phyloP scores from a whole-genome alignment of 2,113 vertebrate species.

The Toxotes chatareus region DNA sequence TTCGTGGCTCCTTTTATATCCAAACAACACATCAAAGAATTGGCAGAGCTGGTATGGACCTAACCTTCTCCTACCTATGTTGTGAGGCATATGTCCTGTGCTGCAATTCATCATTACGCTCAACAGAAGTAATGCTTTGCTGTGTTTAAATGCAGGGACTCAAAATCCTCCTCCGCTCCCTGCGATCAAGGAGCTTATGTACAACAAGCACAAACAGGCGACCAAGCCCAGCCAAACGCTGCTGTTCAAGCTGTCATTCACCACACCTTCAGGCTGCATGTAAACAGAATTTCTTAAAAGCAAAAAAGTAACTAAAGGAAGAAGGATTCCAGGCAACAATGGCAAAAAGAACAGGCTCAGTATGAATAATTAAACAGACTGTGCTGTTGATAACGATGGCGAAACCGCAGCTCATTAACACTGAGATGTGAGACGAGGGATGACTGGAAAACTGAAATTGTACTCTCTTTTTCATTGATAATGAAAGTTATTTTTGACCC shows the following conservation, averaged over 20 bases:
- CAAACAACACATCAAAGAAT: constrained; percentile 43
- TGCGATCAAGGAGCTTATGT: constrained; percentile 19
- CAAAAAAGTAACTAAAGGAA: not conserved
- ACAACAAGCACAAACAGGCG: not conserved
- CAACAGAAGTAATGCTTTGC: not conserved
- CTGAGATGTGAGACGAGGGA: constrained; percentile 49
- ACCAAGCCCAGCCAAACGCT: constrained; percentile 7
- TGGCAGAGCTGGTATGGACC: constrained; percentile 17
- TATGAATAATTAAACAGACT: constrained; percentile 76
- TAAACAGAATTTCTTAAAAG: constrained; percentile 32
- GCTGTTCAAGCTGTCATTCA: constrained; percentile 25
- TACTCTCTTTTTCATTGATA: constrained; percentile 21
- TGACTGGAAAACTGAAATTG: constrained; percentile 53
- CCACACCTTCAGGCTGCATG: constrained; percentile 41
- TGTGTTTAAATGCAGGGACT: not conserved
- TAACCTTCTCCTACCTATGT: not conserved
- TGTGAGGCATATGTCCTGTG: not conserved
- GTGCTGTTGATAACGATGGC: constrained; percentile 52
- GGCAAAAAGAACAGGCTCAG: constrained; percentile 29
- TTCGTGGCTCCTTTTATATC: constrained; percentile 5
- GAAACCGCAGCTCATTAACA: constrained; percentile 70
- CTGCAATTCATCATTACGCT: constrained; percentile 1
- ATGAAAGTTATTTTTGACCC: constrained; percentile 32
- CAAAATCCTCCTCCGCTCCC: constrained; percentile 1
- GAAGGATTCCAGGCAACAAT: constrained; percentile 50